A percentile compares a stretch with the other conserved stretches of the same genome.
Conservation (phyloP, 2,888 invertebrate genomes). For the Congeria kusceri region DNA sequence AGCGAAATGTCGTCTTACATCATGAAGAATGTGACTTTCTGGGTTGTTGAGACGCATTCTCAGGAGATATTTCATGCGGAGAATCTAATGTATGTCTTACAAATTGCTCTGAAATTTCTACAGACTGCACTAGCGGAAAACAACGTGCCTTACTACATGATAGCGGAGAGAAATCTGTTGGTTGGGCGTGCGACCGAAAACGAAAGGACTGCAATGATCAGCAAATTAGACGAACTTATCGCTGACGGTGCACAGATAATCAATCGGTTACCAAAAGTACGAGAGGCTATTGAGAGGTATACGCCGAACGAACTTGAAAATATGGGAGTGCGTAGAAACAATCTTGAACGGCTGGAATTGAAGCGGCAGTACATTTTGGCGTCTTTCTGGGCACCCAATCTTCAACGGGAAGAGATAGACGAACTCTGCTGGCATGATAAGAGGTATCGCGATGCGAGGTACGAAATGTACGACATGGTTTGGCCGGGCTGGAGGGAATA, state of each 20-base stretch:
- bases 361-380: conserved; percentile 8
- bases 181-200: not conserved
- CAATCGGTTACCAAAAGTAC: conserved; percentile 8
- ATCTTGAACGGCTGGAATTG: conserved; percentile 16
- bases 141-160: conserved; percentile 21
- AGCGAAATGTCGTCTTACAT: conserved; percentile 29
- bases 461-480: conserved; percentile 31
- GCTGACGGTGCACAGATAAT: not conserved
- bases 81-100: not conserved
- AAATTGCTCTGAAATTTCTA: not conserved
- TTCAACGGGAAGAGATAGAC: conserved; percentile 4
- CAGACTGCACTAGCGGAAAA: not conserved
- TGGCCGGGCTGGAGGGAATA: conserved; percentile 20
- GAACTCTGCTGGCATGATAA: conserved; percentile 13
- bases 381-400: not conserved
- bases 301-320: not conserved
- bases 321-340: conserved; percentile 9
- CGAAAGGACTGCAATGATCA: not conserved
- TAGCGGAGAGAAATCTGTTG: conserved; percentile 20
- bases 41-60: conserved; percentile 25
- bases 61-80: conserved; percentile 7
- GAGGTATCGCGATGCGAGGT: not conserved
- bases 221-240: conserved; percentile 11
- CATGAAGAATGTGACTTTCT: conserved; percentile 35
- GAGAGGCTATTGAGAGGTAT: not conserved